Evolutionary conservation across 2,888 invertebrate species (phyloP).

Genomic region (Ptilodon capucinus): DNA sequence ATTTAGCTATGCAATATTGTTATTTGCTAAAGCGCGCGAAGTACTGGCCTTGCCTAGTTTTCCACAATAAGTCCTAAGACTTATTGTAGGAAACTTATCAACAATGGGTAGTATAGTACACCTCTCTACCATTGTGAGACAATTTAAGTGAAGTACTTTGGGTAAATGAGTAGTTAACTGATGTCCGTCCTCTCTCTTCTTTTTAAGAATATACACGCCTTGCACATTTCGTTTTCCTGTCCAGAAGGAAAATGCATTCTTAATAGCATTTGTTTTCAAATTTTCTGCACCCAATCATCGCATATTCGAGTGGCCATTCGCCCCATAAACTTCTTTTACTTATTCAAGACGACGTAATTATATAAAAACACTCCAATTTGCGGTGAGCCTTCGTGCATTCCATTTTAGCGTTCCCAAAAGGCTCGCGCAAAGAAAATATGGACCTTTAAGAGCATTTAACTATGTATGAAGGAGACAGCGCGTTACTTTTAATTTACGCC

Average conservation of each 20-base stretch:
- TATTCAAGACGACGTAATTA: conserved; percentile 64
- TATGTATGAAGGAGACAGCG: conserved; percentile 77
- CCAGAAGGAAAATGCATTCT: background rate
- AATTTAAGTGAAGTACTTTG: no score
- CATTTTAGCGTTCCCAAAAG: conserved; percentile 70
- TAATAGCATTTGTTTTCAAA: background rate
- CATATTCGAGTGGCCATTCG: conserved; percentile 31
- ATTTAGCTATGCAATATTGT: no score
- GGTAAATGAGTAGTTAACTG: no score
- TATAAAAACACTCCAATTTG: conserved; percentile 67
- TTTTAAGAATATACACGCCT: background rate
- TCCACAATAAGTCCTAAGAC: no score
- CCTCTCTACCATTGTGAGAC: no score
- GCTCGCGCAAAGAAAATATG: conserved; percentile 68
- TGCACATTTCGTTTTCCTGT: background rate
- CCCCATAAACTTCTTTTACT: conserved; percentile 50
- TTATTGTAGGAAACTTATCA: no score
- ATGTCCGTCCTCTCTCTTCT: no score
- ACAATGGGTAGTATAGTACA: no score
- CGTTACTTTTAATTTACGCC: conserved; percentile 77
- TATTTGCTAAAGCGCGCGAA: no score
- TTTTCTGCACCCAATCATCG: background rate
- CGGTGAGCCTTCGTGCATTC: conserved; percentile 68
- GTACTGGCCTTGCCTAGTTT: no score
- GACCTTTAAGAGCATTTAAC: conserved; percentile 75